Conservation (phyloP, 2,797 vertebrate species). For the Lindbergichthys nudifrons region DNA sequence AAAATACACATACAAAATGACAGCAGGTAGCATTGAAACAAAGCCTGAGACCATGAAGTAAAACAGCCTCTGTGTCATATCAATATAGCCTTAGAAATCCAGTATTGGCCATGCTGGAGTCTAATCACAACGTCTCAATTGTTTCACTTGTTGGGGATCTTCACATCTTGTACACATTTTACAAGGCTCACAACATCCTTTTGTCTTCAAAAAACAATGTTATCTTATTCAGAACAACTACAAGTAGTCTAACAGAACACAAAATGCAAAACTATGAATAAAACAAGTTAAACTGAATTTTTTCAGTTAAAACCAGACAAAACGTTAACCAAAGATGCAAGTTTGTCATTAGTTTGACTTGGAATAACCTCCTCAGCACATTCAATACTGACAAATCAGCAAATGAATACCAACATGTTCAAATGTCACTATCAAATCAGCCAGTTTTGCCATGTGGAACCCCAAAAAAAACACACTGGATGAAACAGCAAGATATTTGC, state of each 20-base stretch:
- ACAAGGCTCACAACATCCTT: constrained; percentile 9
- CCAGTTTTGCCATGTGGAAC: neutral
- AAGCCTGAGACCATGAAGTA: constrained; percentile 13
- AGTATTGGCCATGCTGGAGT: no score
- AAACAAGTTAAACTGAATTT: neutral
- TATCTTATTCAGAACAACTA: neutral
- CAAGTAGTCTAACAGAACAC: neutral
- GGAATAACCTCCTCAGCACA: neutral
- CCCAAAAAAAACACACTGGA: neutral
- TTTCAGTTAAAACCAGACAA: neutral
- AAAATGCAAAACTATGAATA: neutral
- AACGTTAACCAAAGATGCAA: neutral
- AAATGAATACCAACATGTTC: neutral
- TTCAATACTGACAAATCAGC: neutral
- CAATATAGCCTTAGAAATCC: neutral
- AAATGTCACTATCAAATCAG: constrained; percentile 17
- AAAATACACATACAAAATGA: constrained; percentile 5
- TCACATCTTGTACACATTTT: neutral
- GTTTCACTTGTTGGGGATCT: neutral
- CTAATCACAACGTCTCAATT: neutral
- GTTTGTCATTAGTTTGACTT: neutral
- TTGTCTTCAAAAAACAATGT: neutral
- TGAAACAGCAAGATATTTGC: neutral
- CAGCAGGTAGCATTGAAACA: constrained; percentile 15
- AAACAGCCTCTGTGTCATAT: constrained; percentile 1